Base-by-base conservation (phyloP, 2,797 vertebrate genomes). In the Spea hammondii region DNA sequence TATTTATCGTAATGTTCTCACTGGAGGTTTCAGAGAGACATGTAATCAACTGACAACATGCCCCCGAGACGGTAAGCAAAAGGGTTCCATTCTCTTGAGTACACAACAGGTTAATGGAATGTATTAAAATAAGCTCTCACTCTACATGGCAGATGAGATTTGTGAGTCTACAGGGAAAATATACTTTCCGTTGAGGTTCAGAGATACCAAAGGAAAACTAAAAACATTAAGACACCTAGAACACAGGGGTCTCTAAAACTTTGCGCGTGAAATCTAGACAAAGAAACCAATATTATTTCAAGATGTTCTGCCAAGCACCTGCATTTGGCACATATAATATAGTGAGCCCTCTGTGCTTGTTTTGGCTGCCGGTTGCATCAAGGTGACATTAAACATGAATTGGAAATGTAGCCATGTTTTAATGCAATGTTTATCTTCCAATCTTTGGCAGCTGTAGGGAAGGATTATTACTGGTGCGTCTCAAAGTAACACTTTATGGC, bases 71-170 rank as follows among this genome's bases (percentile, higher is more conserved):
- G 32, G 10, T 13, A 54, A 45, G 45, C 14, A 46, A 62, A 54
- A 17, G 53, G 46, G 14, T 77, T 69, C 5, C 50, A 54, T 60
- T 65, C 79, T 77, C 79, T 12, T 49, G 79, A 64, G 74, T 44
- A 66, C 55, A 77, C 74, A 77, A 77, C 69, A 77, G 74, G 79
- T 77, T 81, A 81, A 81, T 81, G 77, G 79, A 81, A 70, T 77
- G 74, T 74, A 81, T 44, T 65, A 32, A 32, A 32, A 65, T 65
- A 44, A 75, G 62, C 60, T 45, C 49, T 81, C 55, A 77, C 65
- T 54, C 55, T 45, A 47, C 11, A 67, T 65, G 47, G 70, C 62
- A 68, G 77, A 77, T 77, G 67, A 68, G 62, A 72, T 75, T 80
- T 62, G 67, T 55, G 53, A 9, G 49, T 81, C 69, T 72, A 48